Conservation (phyloP, 2,113 vertebrate genomes). For the Colistium nudipinnis region DNA sequence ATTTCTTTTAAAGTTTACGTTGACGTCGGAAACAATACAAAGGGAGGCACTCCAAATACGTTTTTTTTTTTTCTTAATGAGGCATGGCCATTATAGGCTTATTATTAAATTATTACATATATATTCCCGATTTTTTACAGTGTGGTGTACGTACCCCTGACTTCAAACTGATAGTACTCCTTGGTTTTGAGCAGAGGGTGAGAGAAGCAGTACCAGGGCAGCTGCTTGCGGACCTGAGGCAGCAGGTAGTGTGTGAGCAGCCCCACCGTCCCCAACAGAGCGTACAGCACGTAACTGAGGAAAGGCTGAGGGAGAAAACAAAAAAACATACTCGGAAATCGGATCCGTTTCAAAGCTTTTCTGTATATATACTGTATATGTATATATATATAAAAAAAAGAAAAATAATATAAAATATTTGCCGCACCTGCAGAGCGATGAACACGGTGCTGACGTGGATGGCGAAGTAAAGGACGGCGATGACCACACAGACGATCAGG, state of each 20-base stretch:
- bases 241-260: slow-evolving; percentile 94
- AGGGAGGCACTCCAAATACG: too few relatives aligned
- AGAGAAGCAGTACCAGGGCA: slow-evolving; percentile 98
- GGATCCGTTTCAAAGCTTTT: too few relatives aligned
- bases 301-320: slow-evolving; percentile 83
- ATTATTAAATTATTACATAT: too few relatives aligned
- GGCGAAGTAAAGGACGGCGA: slow-evolving; percentile 96
- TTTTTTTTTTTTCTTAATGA: too few relatives aligned
- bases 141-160: slow-evolving; percentile 86
- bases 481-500: slow-evolving; percentile 93
- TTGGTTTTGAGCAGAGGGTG: slow-evolving; percentile 95
- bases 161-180: slow-evolving; percentile 98
- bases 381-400: too few relatives aligned
- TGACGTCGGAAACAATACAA: too few relatives aligned
- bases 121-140: too few relatives aligned
- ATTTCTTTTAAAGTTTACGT: too few relatives aligned
- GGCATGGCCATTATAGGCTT: too few relatives aligned
- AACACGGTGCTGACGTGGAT: slow-evolving; percentile 99
- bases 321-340: not conserved
- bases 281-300: slow-evolving; percentile 94
- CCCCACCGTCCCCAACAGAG: slow-evolving; percentile 89
- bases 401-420: not conserved
- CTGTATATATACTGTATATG: too few relatives aligned
- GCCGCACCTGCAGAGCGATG: slow-evolving; percentile 92
- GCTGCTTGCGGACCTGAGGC: slow-evolving; percentile 96